These are phyloP conservation scores for Parazoanthus darwini DNA, from an alignment of 92 coral and sea anemone genomes.

Conservation along the genomic window DNA sequence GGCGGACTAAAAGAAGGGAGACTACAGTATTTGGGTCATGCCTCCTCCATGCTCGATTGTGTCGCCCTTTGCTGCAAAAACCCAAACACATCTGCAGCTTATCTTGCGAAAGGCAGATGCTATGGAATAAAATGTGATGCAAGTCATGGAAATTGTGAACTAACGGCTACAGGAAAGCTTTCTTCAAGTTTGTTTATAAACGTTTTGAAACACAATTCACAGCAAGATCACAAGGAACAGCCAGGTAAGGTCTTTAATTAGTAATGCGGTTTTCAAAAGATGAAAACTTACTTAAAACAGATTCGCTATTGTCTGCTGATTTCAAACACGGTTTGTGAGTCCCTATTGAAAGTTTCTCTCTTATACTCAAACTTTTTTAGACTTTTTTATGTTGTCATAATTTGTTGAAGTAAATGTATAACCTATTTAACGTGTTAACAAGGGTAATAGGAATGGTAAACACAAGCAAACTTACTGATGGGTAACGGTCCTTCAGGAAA, in stretches of 20 bases:
- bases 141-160: constrained; percentile 43
- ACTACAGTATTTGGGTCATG: constrained; percentile 43
- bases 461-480: constrained; percentile 20
- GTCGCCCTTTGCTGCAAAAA: constrained; percentile 50
- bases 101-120: constrained; percentile 48
- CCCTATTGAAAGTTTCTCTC: neutral
- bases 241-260: constrained; percentile 30
- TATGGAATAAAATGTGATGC: constrained; percentile 48
- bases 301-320: neutral
- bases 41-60: constrained; percentile 46
- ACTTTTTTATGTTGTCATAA: neutral
- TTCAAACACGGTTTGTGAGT: neutral
- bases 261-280: constrained; percentile 3
- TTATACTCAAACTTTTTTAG: neutral
- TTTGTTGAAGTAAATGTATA: neutral
- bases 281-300: neutral
- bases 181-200: constrained; percentile 59
- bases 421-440: neutral
- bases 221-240: neutral
- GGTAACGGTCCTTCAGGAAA: constrained; percentile 29
- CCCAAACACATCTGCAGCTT: constrained; percentile 47
- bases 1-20: neutral
- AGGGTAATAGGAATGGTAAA: neutral
- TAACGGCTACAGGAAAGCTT: constrained; percentile 38
- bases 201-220: constrained; percentile 36